phyloP scores from a whole-genome alignment of 1,140 invertebrate species.

The Venturia canescens region DNA sequence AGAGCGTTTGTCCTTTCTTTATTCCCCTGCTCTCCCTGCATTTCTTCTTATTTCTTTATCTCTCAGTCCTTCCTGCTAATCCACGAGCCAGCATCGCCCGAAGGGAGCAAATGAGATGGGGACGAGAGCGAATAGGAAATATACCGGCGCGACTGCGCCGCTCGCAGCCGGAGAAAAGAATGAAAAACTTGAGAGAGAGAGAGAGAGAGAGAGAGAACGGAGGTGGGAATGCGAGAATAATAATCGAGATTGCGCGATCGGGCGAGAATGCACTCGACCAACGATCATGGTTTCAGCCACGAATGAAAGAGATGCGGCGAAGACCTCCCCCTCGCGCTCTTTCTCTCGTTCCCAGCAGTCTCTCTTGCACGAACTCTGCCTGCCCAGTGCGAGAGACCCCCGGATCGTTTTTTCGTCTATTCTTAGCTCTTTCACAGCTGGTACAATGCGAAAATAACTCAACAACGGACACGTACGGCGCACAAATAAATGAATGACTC shows the following conservation, averaged over 20 bases:
- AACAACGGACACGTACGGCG: background rate
- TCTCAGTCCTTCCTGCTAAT: background rate
- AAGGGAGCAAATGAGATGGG: constrained; percentile 8
- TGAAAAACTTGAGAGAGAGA: background rate
- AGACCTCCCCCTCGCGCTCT: too few species aligned
- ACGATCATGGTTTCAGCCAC: constrained; percentile 16
- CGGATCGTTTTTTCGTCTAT: constrained; percentile 13
- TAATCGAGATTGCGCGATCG: constrained; percentile 15
- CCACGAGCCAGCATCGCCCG: background rate
- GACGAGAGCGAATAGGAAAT: background rate
- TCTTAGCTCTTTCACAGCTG: background rate
- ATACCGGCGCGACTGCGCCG: background rate
- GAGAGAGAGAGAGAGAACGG: background rate
- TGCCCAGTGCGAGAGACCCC: constrained; percentile 1
- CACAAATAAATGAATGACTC: background rate
- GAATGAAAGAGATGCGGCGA: constrained; percentile 9
- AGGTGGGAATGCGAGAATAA: constrained; percentile 11
- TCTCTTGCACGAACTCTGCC: background rate
- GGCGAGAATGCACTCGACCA: background rate
- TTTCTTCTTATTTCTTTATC: background rate
- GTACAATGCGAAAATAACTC: constrained; percentile 2
- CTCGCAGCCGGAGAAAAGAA: too few species aligned
- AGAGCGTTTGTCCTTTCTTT: background rate
- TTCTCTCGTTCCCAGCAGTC: too few species aligned
- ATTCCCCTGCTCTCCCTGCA: background rate